Conservation (phyloP, 2,797 vertebrate species). For the Octomys mimax region DNA sequence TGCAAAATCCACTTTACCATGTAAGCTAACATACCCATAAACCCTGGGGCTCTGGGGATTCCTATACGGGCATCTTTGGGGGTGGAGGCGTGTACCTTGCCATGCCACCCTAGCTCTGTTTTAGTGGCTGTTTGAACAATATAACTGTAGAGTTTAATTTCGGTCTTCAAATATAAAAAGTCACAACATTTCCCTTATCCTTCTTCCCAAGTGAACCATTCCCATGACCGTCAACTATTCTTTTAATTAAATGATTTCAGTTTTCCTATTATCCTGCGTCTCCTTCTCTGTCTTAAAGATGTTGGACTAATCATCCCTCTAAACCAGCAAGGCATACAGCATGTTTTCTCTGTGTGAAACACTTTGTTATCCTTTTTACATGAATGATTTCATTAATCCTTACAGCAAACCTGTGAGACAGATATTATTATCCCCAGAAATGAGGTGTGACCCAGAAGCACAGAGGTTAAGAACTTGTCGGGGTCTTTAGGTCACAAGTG, state of each 20-base stretch:
- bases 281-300: slow-evolving; percentile 13
- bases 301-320: not conserved
- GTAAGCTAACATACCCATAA: not conserved
- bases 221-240: not conserved
- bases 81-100: not conserved
- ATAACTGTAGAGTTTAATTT: not conserved
- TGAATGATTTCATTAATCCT: not conserved
- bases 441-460: not conserved
- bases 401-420: not conserved
- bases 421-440: not conserved
- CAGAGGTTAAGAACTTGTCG: not conserved
- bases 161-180: not conserved
- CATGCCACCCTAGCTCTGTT: not conserved
- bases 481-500: not conserved
- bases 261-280: not conserved
- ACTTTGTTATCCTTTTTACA: not conserved
- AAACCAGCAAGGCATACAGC: not conserved
- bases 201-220: not conserved
- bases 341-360: not conserved
- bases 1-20: not conserved
- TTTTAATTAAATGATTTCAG: not conserved
- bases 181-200: not conserved
- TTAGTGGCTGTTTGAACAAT: not conserved
- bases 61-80: not conserved
- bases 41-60: not conserved